Base-by-base conservation (phyloP, 2,113 vertebrate genomes). In the Mirza zaza region DNA sequence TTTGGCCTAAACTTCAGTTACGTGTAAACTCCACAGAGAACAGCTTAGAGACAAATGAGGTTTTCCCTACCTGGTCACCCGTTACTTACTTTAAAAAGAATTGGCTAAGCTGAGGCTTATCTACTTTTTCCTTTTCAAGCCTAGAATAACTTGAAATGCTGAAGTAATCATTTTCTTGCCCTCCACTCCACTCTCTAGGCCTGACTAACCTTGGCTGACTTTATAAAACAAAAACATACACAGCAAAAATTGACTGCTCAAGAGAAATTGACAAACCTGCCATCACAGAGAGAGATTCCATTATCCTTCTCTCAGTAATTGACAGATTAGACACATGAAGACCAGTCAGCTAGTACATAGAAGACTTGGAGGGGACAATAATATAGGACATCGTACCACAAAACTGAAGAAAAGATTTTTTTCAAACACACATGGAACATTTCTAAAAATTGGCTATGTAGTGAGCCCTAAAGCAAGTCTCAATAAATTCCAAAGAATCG, bases 1-100 rank as follows among this genome's bases (percentile, higher is more conserved):
- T 45, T 83, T 39, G 55, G 9, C 13, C 39, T 50, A 45, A 48
- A 55, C 52, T 76, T 85, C n/a, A 75, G 23, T 29, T 86, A 20
- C 23, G 2, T 68, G 34, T 36, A 63, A 34, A 96, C 70, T 48
- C n/a, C 52, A 80, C 20, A 45, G 10, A 70, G 10, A 82, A 55
- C n/a, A 82, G 57, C 32, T 61, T 36, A 32, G 4, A 85, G 9
- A 68, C 27, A 68, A 81, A 85, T 25, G 10, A 85, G n/a, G 61
- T 87, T 83, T 73, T 71, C 67, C 88, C 75, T 36, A 70, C 20
- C 55, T 85, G 27, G 52, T 80, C 61, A 67, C 48, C 0, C 17
- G 63, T 52, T 61, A 91, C 45, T 90, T 65, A 15, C 68, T 94
- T 95, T 83, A 91, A 82, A 81, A 82, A 84, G 15, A 85, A 80